These are phyloP conservation scores for Hyphantria cunea DNA, from an alignment of 1,140 invertebrate genomes.

Conservation along the genomic window DNA sequence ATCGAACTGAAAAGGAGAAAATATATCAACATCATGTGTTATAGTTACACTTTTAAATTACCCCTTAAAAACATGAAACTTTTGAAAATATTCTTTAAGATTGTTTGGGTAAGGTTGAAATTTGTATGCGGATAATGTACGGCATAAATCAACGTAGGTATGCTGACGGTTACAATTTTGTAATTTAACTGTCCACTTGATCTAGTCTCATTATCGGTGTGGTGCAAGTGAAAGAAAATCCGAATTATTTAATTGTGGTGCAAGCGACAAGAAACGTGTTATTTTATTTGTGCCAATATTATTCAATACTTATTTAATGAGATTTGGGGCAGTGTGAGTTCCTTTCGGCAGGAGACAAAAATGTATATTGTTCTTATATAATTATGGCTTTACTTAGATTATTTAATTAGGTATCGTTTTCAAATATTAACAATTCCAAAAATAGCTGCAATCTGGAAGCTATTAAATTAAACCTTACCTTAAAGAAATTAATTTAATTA, in stretches of 20 bases:
- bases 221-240: constrained; percentile 32
- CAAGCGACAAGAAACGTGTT: too few species aligned
- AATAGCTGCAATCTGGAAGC: too few species aligned
- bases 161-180: constrained; percentile 64
- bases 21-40: constrained; percentile 58
- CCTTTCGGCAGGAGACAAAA: not conserved
- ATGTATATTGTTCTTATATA: too few species aligned
- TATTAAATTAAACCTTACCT: too few species aligned
- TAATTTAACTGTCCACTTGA: constrained; percentile 69
- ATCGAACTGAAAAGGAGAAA: constrained; percentile 37
- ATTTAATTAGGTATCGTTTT: too few species aligned
- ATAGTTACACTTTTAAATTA: constrained; percentile 64
- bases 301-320: not conserved
- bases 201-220: constrained; percentile 52
- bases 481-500: too few species aligned
- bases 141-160: constrained; percentile 60
- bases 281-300: not conserved
- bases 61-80: constrained; percentile 4
- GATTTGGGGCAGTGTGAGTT: too few species aligned
- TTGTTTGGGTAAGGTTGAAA: constrained; percentile 34
- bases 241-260: not conserved
- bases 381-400: too few species aligned
- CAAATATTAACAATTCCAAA: too few species aligned
- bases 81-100: constrained; percentile 33
- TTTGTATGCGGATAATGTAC: constrained; percentile 18